phyloP scores from a whole-genome alignment of 2,797 vertebrate genomes.

The Tauraco hartlaubi region DNA sequence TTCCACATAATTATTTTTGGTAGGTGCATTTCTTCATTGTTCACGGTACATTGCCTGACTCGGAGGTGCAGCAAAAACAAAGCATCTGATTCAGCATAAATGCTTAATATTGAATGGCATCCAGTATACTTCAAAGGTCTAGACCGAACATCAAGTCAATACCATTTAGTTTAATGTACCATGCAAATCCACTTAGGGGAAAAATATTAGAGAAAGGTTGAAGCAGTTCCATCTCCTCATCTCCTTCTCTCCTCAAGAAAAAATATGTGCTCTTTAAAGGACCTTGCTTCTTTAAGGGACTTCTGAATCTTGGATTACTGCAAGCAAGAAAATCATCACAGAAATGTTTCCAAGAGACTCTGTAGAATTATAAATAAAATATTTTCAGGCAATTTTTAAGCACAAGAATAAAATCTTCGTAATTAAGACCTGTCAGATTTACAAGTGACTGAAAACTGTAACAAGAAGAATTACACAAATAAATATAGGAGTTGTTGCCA shows the following conservation, averaged over 20 bases:
- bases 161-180: slow-evolving; percentile 5
- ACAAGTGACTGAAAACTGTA: not conserved
- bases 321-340: not conserved
- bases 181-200: slow-evolving; percentile 13
- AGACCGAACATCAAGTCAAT: not conserved
- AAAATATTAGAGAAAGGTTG: slow-evolving; percentile 7
- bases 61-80: not conserved
- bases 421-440: not conserved
- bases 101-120: not conserved
- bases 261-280: not conserved
- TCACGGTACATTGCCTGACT: not conserved
- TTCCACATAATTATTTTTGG: not conserved
- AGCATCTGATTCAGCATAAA: slow-evolving; percentile 6
- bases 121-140: not conserved
- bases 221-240: not conserved
- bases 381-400: not conserved
- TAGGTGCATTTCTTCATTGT: not conserved
- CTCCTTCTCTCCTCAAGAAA: not conserved
- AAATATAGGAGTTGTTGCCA: not conserved
- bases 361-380: not conserved
- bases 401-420: not conserved
- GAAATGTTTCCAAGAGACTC: not conserved
- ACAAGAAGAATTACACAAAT: not conserved
- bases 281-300: not conserved
- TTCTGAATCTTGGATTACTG: not conserved